Evolutionary conservation across 2,797 vertebrate species (phyloP).

Genomic region (Coluber constrictor): DNA sequence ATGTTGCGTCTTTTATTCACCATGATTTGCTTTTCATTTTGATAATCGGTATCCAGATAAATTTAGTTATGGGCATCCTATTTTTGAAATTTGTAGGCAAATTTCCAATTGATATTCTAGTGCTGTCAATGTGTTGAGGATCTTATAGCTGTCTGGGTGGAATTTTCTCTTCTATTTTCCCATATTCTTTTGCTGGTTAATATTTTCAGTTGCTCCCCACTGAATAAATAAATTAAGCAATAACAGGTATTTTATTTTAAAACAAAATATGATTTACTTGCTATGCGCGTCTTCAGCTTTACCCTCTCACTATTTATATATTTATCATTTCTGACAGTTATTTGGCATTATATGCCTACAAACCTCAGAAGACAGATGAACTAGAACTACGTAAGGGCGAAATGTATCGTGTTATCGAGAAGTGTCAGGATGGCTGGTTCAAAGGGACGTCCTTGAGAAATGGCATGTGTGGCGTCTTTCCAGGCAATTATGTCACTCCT

Average conservation of each 20-base stretch:
- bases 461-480: slow-evolving; percentile 91
- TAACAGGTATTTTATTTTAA: not conserved
- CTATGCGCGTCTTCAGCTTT: not conserved
- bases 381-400: slow-evolving; percentile 95
- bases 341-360: slow-evolving; percentile 95
- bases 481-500: slow-evolving; percentile 96
- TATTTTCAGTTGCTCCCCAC: not conserved
- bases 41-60: not conserved
- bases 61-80: not conserved
- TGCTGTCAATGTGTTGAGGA: not conserved
- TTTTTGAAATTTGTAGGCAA: not conserved
- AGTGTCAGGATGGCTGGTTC: slow-evolving; percentile 98
- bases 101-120: not conserved
- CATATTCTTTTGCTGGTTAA: not conserved
- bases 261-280: not conserved
- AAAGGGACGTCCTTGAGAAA: slow-evolving; percentile 92
- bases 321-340: slow-evolving; percentile 76
- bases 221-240: not conserved
- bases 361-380: slow-evolving; percentile 96
- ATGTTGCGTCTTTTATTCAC: not conserved
- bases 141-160: not conserved
- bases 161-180: not conserved
- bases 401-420: slow-evolving; percentile 98
- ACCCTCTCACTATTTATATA: not conserved
- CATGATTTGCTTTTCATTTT: slow-evolving; percentile 22